These are phyloP conservation scores for Bemisia tabaci DNA, from an alignment of 1,140 invertebrate species.

Conservation along the genomic window DNA sequence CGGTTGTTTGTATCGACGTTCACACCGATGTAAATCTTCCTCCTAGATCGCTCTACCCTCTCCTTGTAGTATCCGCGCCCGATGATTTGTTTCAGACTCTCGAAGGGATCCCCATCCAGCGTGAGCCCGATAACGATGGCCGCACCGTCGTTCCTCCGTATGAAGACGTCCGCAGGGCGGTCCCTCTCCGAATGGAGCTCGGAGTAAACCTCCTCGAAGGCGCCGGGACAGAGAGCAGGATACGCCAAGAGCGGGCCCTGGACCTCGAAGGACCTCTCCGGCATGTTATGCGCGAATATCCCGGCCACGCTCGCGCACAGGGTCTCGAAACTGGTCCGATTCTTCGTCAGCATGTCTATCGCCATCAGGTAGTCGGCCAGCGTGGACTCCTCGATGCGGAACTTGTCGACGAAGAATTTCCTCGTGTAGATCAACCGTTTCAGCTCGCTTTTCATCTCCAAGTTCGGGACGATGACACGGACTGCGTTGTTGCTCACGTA, in stretches of 20 bases:
- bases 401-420: not conserved
- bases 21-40: not conserved
- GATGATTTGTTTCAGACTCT: not conserved
- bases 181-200: not conserved
- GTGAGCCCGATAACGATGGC: not conserved
- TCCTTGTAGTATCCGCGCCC: not conserved
- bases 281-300: not conserved
- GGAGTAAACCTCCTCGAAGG: not conserved
- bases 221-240: not conserved
- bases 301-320: not conserved
- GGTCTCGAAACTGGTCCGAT: not conserved
- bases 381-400: not conserved
- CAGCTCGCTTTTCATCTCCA: not conserved
- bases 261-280: not conserved
- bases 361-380: not conserved
- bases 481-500: not conserved
- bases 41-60: not conserved
- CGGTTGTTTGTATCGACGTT: not conserved
- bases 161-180: not conserved
- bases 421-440: not conserved
- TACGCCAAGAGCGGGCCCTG: not conserved
- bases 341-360: not conserved
- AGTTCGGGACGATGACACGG: not conserved
- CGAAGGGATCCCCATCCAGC: not conserved
- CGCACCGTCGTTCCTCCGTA: not conserved